A percentile compares a stretch with the other conserved stretches of the same genome.
Evolutionary conservation across 2,113 vertebrate species (phyloP).

Genomic region (Dasyprocta punctata): DNA sequence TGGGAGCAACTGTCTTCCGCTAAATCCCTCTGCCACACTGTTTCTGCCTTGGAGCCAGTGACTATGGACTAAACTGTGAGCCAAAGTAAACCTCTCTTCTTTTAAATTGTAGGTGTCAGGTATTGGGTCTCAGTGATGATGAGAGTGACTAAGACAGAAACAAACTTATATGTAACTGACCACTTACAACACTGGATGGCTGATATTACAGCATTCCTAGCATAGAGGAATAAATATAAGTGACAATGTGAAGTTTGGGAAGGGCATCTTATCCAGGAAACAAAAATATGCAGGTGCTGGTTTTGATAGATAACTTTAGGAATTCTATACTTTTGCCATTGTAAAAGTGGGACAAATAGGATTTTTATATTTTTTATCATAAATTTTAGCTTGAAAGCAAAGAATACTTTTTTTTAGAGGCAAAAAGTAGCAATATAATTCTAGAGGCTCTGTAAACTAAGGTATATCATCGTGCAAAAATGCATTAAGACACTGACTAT

Average conservation of each 20-base stretch:
- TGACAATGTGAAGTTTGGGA: neutral
- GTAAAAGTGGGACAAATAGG: neutral
- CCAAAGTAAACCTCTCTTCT: neutral
- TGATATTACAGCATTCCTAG: neutral
- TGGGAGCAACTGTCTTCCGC: neutral
- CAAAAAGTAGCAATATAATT: neutral
- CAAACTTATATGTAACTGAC: neutral
- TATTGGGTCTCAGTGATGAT: neutral
- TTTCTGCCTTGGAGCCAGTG: neutral
- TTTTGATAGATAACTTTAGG: neutral
- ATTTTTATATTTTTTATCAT: constrained; percentile 1
- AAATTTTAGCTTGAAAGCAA: constrained; percentile 4
- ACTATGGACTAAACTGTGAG: neutral
- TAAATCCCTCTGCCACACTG: neutral
- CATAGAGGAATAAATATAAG: neutral
- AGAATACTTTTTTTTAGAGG: neutral
- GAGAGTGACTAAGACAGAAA: neutral
- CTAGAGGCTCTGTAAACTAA: constrained; percentile 21
- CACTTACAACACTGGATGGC: neutral
- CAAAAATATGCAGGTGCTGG: neutral
- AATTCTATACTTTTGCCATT: constrained; percentile 22
- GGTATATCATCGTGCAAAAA: neutral
- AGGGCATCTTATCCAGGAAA: neutral
- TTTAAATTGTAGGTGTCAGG: neutral
- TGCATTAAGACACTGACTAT: neutral